Conservation (phyloP, 2,888 invertebrate species). For the Malthinus flaveolus region DNA sequence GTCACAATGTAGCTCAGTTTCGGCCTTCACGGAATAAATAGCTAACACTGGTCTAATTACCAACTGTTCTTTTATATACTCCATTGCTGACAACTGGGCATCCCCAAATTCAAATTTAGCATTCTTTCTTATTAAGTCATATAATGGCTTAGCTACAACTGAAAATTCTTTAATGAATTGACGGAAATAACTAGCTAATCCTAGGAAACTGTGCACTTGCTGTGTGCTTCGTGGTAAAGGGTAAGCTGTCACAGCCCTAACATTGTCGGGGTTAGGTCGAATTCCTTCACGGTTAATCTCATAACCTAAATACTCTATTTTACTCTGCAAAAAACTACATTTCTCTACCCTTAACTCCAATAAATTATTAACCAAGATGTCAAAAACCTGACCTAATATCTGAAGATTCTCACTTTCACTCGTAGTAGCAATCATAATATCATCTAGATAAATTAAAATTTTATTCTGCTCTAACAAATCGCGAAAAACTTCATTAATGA, state of each 20-base stretch:
- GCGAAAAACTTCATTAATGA: too few relatives aligned
- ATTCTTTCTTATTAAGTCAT: neutral
- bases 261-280: neutral
- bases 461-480: too few relatives aligned
- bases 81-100: neutral
- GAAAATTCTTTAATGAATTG: constrained; percentile 5
- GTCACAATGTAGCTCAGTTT: too few relatives aligned
- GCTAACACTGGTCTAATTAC: constrained; percentile 35
- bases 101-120: constrained; percentile 1
- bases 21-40: too few relatives aligned
- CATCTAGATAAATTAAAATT: too few relatives aligned
- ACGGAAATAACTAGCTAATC: constrained; percentile 4
- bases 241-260: neutral
- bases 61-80: constrained; percentile 31
- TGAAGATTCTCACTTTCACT: neutral
- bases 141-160: constrained; percentile 1
- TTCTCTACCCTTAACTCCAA: neutral
- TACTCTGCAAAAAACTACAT: neutral
- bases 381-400: neutral
- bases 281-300: neutral
- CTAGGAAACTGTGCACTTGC: neutral
- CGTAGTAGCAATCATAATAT: too few relatives aligned
- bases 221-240: neutral
- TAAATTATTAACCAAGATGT: neutral
- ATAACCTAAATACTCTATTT: constrained; percentile 1